Evolutionary conservation across 2,797 vertebrate species (phyloP), one percentile per base, ranked within the genome.

Genomic region (Dryobates pubescens): DNA sequence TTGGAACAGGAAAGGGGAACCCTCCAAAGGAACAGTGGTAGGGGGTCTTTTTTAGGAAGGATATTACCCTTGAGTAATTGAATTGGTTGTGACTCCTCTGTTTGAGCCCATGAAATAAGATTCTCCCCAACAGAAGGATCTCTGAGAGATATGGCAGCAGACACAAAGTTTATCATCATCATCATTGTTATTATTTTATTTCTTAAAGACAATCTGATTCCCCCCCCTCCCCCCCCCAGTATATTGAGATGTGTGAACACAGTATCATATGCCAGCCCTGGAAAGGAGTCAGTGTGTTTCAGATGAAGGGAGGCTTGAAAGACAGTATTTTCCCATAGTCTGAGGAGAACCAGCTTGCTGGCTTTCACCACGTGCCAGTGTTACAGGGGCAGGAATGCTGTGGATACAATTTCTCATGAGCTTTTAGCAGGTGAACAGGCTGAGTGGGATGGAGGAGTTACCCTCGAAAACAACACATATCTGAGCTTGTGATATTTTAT

Each of bases 1-100:
- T 96, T 95, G 69, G 89, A 93, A 63, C 83, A 95, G 95, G 94
- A 96, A 97, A 96, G 91, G 69, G 54, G 92, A 95, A 95, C 90
- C 81, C 64, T 86, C 85, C 85, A 89, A 94, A 93, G 75, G 82
- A 95, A 58, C 92, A 90, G 83, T 8, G 0, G 64, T 38, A 47
- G 78, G 75, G 92, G 69, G 83, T 94, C 70, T 93, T 91, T 68
- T 94, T 91, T 94, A 93, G 3, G 87, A 91, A 90, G 65, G 73
- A 89, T 94, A 94, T 96, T 88, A 91, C 83, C 95, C 93, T 70
- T 30, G 62, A 94, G 91, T 95, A 87, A 87, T 82, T 89, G 83
- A 90, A 82, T 90, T 96, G 70, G 87, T 96, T 93, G 79, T 92
- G 83, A 86, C 78, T 94, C 79, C 62, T 89, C 76, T 14, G 10